These are phyloP conservation scores for Digitonthophagus gazella DNA, from an alignment of 2,888 invertebrate genomes.

Conservation along the genomic window DNA sequence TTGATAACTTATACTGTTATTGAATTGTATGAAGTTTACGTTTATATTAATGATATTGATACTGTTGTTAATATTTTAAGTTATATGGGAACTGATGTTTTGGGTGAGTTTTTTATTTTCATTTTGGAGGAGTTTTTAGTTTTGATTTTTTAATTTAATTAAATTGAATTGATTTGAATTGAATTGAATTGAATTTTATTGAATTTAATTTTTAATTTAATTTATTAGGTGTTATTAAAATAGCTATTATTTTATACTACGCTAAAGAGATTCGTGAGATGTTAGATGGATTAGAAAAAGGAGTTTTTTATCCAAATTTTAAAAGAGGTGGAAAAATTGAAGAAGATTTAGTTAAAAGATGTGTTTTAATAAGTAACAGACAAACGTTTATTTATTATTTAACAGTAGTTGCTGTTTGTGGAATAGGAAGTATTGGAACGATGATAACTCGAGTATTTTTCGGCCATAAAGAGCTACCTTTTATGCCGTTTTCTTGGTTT, in stretches of 20 bases:
- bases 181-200: too few relatives aligned
- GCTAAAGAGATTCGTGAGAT: conserved; percentile 19
- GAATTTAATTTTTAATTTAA: background rate
- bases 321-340: conserved; percentile 23
- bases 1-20: conserved; percentile 22
- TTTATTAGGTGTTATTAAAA: conserved; percentile 22
- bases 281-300: conserved; percentile 21
- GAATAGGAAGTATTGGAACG: conserved; percentile 17
- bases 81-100: conserved; percentile 25
- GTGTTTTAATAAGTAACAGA: conserved; percentile 22
- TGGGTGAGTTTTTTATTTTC: conserved; percentile 24
- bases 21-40: conserved; percentile 26
- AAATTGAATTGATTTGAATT: background rate
- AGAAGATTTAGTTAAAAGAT: conserved; percentile 21
- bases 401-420: conserved; percentile 19
- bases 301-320: conserved; percentile 18
- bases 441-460: conserved; percentile 16
- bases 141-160: too few relatives aligned
- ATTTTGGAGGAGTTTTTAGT: too few relatives aligned
- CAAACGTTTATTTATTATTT: conserved; percentile 25
- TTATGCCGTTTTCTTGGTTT: conserved; percentile 26
- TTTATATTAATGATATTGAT: conserved; percentile 23
- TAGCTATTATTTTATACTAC: conserved; percentile 21
- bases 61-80: conserved; percentile 26
- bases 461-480: conserved; percentile 19